Conservation (phyloP, 2,113 vertebrate species). For the Hypanus sabinus region DNA sequence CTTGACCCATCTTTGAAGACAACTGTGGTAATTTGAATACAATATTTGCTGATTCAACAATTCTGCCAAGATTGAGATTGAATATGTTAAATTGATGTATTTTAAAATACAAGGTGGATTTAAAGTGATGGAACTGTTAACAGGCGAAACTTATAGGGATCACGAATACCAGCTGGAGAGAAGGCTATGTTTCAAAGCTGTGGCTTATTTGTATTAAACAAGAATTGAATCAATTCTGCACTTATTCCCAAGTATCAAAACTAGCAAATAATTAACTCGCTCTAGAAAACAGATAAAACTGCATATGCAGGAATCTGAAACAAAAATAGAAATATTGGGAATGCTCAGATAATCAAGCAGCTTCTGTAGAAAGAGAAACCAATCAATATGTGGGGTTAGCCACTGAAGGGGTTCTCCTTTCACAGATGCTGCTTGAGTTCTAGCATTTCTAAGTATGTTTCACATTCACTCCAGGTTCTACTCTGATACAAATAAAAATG, state of each 20-base stretch:
- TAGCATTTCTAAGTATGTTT: too few species aligned
- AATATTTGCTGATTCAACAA: neutral
- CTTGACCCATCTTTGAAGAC: neutral
- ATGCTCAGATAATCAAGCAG: too few species aligned
- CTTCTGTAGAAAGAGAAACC: too few species aligned
- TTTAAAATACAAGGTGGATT: neutral
- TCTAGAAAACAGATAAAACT: too few species aligned
- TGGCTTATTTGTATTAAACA: neutral
- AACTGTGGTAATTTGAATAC: neutral
- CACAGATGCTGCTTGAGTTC: too few species aligned
- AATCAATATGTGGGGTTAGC: too few species aligned
- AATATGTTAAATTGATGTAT: neutral
- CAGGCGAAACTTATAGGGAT: too few species aligned
- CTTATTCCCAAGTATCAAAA: neutral
- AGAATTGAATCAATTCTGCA: neutral
- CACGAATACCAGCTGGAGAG: neutral
- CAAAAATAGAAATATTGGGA: too few species aligned
- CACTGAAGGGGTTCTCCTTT: too few species aligned
- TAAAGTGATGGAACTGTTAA: neutral
- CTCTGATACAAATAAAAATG: neutral
- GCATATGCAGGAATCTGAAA: too few species aligned
- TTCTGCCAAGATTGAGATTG: neutral
- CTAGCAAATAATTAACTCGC: neutral
- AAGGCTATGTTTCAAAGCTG: neutral
- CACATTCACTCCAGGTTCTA: neutral